Evolutionary conservation across 1,140 invertebrate genomes (phyloP).

Genomic region (Holotrichia oblita): DNA sequence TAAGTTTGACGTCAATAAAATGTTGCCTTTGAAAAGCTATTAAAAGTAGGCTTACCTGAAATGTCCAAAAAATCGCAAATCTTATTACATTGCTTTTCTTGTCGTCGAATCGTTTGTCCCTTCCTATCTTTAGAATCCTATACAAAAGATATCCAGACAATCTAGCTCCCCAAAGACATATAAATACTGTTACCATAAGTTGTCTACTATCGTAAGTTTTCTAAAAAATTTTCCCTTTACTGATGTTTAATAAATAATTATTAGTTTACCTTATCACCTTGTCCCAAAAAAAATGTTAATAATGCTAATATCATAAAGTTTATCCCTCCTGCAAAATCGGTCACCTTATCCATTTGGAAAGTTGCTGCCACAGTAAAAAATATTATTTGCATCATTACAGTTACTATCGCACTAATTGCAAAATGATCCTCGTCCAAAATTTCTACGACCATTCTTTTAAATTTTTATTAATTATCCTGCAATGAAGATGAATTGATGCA

Average conservation of each 20-base stretch:
- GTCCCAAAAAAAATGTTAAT: conserved; percentile 84
- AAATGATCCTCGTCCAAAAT: conserved; percentile 88
- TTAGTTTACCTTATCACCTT: conserved; percentile 73
- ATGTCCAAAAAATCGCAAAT: conserved; percentile 91
- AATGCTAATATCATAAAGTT: conserved; percentile 91
- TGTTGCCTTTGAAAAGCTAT: too few relatives aligned
- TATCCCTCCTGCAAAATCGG: conserved; percentile 90
- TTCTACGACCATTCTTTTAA: conserved; percentile 67
- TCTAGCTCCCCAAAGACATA: conserved; percentile 86
- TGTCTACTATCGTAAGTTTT: conserved; percentile 83
- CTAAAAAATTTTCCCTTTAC: conserved; percentile 61
- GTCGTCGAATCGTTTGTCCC: conserved; percentile 91
- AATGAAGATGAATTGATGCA: not conserved
- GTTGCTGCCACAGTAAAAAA: conserved; percentile 88
- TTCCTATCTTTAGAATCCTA: conserved; percentile 87
- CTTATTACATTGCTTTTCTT: conserved; percentile 84
- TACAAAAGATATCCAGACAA: conserved; percentile 88
- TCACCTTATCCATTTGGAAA: conserved; percentile 89
- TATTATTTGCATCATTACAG: conserved; percentile 85
- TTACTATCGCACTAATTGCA: conserved; percentile 88
- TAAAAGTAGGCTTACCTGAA: conserved; percentile 72
- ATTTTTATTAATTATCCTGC: conserved; percentile 18
- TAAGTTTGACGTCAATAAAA: too few relatives aligned
- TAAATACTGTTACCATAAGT: conserved; percentile 85
- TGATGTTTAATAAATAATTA: not conserved